phyloP scores from a whole-genome alignment of 2,888 invertebrate genomes.

The Lepas anatifera region DNA sequence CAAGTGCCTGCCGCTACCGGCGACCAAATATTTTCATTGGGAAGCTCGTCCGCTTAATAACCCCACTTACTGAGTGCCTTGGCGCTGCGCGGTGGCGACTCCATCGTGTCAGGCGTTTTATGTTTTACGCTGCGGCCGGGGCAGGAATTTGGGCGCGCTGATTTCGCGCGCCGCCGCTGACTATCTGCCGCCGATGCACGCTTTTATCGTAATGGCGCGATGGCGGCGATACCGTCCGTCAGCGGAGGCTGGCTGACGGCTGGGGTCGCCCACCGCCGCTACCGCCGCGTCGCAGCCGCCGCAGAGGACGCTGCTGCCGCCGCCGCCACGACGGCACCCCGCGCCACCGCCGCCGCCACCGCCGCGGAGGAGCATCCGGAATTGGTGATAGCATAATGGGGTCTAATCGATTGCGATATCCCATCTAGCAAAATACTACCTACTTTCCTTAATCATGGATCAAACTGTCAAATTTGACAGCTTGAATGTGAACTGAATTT shows the following conservation, averaged over 20 bases:
- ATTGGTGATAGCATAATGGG: no score
- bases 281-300: neutral
- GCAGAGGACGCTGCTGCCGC: no score
- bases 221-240: neutral
- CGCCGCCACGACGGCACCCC: no score
- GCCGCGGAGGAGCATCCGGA: no score
- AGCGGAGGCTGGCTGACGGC: neutral
- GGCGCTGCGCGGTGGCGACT: neutral
- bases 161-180: neutral
- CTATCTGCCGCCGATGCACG: neutral
- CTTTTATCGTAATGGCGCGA: conserved; percentile 12
- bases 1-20: neutral
- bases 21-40: conserved; percentile 6
- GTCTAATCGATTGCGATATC: no score
- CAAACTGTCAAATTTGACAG: no score
- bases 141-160: conserved; percentile 1
- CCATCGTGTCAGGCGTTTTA: neutral
- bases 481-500: no score
- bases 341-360: no score
- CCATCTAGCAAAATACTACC: no score
- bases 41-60: neutral
- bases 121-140: neutral
- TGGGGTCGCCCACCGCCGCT: neutral
- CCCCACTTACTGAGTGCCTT: conserved; percentile 1
- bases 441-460: no score